Percentiles rank a stretch among this genome's conserved stretches.
These are phyloP conservation scores for Calonectris borealis DNA, from an alignment of 2,113 vertebrate genomes.

Conservation along the genomic window DNA sequence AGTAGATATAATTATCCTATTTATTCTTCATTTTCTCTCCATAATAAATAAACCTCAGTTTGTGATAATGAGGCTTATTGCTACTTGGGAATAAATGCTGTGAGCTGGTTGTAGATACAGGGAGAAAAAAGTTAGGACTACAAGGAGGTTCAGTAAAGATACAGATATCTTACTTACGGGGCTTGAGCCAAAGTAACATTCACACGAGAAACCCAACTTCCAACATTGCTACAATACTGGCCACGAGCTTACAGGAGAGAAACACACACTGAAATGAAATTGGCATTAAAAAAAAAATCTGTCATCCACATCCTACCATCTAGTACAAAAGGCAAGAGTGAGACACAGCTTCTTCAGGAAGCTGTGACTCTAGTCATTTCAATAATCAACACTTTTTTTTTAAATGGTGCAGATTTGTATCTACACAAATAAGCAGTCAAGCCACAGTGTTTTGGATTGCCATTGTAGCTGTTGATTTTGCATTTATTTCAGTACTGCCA, in stretches of 20 bases:
- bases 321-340: background rate
- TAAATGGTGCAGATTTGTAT: background rate
- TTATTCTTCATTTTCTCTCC: background rate
- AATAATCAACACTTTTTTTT: background rate
- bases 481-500: background rate
- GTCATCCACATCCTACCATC: background rate
- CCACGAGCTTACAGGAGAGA: background rate
- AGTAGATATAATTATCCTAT: background rate
- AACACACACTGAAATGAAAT: background rate
- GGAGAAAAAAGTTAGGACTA: background rate
- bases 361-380: background rate
- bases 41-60: background rate
- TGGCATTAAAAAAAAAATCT: background rate
- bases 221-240: background rate
- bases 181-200: background rate
- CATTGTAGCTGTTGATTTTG: background rate
- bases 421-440: background rate
- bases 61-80: background rate
- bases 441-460: background rate
- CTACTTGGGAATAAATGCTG: background rate
- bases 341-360: background rate
- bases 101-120: background rate
- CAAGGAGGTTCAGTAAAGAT: background rate
- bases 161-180: rapidly evolving
- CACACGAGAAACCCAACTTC: background rate